Percentiles rank a stretch among this genome's conserved stretches.
phyloP scores from a whole-genome alignment of 2,113 vertebrate species.

The Zosterops hypoxanthus region DNA sequence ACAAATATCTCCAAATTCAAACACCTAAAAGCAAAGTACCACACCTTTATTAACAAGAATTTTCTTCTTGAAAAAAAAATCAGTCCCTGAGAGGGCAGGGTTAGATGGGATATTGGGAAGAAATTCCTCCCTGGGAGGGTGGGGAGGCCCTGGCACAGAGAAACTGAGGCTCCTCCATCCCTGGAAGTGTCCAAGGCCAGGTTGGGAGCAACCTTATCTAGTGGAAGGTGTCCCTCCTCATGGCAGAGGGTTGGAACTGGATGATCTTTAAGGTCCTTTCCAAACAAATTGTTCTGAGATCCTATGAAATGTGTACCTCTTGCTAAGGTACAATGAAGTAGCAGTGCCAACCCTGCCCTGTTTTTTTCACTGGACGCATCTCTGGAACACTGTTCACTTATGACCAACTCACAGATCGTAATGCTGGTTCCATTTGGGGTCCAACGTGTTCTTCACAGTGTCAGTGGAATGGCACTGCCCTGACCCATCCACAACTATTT shows the following conservation, averaged over 20 bases:
- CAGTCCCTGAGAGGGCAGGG: not conserved
- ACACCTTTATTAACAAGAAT: not conserved
- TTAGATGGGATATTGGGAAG: not conserved
- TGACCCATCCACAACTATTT: constrained; percentile 96
- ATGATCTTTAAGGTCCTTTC: not conserved
- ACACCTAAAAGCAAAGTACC: not conserved
- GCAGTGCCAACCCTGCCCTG: not conserved
- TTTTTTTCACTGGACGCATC: not conserved
- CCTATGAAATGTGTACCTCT: not conserved
- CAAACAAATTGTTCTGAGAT: not conserved
- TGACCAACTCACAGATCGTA: constrained; percentile 90
- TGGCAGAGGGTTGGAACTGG: not conserved
- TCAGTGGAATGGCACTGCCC: constrained; percentile 98
- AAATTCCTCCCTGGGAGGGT: not conserved
- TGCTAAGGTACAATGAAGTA: not conserved
- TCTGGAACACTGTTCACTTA: not conserved
- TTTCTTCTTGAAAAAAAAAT: not conserved
- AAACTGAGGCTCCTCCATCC: not conserved
- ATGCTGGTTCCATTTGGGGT: constrained; percentile 99
- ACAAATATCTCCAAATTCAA: not conserved
- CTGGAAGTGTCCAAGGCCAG: not conserved
- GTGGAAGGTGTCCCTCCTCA: not conserved
- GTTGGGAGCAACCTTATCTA: not conserved
- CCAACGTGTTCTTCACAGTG: constrained; percentile 97
- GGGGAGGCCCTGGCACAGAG: not conserved